Evolutionary conservation across 2,888 invertebrate genomes (phyloP).

Genomic region (Meloe dianella): DNA sequence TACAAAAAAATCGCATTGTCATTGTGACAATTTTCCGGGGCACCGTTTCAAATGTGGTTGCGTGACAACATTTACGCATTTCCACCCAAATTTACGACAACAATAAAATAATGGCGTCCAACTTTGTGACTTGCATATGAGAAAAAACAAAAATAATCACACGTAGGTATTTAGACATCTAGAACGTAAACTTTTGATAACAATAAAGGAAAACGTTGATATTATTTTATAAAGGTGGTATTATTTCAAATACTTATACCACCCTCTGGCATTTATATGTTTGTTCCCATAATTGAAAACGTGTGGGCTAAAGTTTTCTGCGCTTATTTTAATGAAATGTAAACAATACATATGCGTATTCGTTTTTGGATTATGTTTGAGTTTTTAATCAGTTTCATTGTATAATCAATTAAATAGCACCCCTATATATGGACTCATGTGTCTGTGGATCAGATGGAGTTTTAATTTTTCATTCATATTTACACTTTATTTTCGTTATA

Average conservation of each 20-base stretch:
- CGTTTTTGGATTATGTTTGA: constrained; percentile 45
- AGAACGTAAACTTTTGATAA: too few species aligned
- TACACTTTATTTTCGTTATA: constrained; percentile 6
- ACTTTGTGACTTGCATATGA: constrained; percentile 2
- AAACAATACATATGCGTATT: constrained; percentile 52
- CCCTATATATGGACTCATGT: constrained; percentile 29
- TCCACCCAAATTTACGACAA: constrained; percentile 23
- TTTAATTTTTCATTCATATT: constrained; percentile 1
- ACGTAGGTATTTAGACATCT: too few species aligned
- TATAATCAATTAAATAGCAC: constrained; percentile 47
- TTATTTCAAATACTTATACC: constrained; percentile 49
- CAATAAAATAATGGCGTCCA: constrained; percentile 23
- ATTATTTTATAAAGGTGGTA: constrained; percentile 32
- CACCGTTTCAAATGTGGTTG: not conserved
- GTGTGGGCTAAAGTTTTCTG: constrained; percentile 56
- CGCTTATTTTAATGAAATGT: constrained; percentile 59
- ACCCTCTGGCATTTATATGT: constrained; percentile 43
- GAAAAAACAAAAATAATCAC: not conserved
- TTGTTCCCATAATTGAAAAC: constrained; percentile 58
- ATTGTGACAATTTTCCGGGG: constrained; percentile 2
- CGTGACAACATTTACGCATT: constrained; percentile 21
- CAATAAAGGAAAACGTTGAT: constrained; percentile 10
- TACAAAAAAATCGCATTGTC: constrained; percentile 2
- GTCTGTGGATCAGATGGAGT: constrained; percentile 5
- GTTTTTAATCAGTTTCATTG: constrained; percentile 47